Conservation (phyloP, 2,113 vertebrate species). For the Salvelinus fontinalis region DNA sequence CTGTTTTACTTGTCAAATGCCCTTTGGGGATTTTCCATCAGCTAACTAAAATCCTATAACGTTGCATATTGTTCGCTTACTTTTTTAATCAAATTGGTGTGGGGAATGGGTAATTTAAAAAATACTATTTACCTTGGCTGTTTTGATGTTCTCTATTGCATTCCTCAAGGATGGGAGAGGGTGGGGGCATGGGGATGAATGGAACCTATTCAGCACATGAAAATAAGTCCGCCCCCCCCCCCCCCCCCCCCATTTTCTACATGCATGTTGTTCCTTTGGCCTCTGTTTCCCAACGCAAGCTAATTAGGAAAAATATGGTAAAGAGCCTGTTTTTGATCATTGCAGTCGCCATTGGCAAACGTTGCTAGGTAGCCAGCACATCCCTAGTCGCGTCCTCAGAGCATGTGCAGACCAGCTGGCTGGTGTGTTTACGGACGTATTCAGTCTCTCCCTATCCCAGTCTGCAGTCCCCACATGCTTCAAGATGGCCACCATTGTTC, state of each 20-base stretch:
- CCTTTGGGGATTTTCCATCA: neutral
- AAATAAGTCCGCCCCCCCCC: conserved; percentile 26
- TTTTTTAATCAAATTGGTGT: neutral
- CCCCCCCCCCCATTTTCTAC: conserved; percentile 21
- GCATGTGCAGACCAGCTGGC: too few species aligned
- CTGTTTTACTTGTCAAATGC: too few species aligned
- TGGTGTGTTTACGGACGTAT: too few species aligned
- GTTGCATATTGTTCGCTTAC: neutral
- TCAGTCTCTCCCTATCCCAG: too few species aligned
- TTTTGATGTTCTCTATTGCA: conserved; percentile 28
- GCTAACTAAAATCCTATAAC: neutral
- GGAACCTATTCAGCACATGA: conserved; percentile 45
- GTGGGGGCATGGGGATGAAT: conserved; percentile 28
- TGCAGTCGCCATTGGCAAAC: neutral
- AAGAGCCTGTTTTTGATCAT: conserved; percentile 2
- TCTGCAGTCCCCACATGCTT: too few species aligned
- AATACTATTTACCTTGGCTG: conserved; percentile 25
- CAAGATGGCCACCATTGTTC: too few species aligned
- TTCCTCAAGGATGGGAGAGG: conserved; percentile 34
- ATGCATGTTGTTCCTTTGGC: conserved; percentile 25
- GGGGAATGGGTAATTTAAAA: too few species aligned
- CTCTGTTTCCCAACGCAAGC: conserved; percentile 22
- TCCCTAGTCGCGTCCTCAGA: too few species aligned
- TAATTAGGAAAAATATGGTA: conserved; percentile 39
- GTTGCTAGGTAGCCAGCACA: neutral